Conservation (phyloP, 2,888 invertebrate genomes). For the Ochropacha duplaris region DNA sequence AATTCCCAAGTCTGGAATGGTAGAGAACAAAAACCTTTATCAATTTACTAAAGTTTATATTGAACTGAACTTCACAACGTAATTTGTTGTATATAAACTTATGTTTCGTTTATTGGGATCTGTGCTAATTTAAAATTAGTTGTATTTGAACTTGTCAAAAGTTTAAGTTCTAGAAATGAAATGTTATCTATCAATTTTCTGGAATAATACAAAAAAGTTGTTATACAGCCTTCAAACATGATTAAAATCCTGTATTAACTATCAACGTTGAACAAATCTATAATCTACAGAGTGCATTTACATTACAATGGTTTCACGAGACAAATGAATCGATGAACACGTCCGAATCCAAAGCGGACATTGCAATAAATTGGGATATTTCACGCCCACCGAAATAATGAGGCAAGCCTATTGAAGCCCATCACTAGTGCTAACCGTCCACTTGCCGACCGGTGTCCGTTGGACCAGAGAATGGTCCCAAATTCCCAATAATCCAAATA, state of each 20-base stretch:
- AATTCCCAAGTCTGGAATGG: not conserved
- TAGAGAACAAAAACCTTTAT: not conserved
- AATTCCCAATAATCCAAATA: constrained; percentile 43
- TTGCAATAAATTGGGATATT: constrained; percentile 8
- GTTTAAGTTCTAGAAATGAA: too few relatives aligned
- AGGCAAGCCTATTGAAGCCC: constrained; percentile 33
- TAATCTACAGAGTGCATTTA: not conserved
- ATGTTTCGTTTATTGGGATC: not conserved
- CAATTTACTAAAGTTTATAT: not conserved
- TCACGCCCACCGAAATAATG: constrained; percentile 28
- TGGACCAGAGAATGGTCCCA: constrained; percentile 14
- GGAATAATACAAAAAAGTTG: too few relatives aligned
- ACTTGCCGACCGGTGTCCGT: constrained; percentile 20
- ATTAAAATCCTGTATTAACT: too few relatives aligned
- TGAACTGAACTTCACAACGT: not conserved
- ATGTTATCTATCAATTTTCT: too few relatives aligned
- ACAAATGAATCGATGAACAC: constrained; percentile 13
- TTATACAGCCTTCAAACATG: too few relatives aligned
- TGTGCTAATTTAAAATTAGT: not conserved
- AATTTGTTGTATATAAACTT: not conserved
- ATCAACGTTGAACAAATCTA: too few relatives aligned
- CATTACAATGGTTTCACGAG: not conserved
- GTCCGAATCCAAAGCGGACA: constrained; percentile 6
- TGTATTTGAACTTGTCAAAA: too few relatives aligned
- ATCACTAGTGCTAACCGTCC: constrained; percentile 34